These are phyloP conservation scores for Charaxes varanes DNA, from an alignment of 1,140 invertebrate species.

Conservation along the genomic window DNA sequence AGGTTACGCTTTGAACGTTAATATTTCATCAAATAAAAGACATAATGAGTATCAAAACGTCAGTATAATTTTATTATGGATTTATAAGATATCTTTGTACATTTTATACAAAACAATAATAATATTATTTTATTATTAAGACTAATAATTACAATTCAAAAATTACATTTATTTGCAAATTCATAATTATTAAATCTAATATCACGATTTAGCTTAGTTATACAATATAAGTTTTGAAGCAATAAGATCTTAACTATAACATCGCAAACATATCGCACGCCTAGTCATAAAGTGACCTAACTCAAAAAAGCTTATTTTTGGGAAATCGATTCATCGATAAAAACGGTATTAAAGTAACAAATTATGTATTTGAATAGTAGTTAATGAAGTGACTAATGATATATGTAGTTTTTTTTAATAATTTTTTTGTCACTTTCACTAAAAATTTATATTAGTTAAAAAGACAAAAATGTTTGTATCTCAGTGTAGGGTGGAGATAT, in stretches of 20 bases:
- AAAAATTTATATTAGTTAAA: too few species aligned
- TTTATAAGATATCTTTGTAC: conserved; percentile 72
- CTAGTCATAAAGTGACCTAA: too few species aligned
- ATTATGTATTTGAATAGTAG: too few species aligned
- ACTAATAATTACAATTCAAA: conserved; percentile 73
- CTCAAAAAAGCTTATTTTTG: too few species aligned
- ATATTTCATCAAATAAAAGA: conserved; percentile 44
- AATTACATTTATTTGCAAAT: conserved; percentile 71
- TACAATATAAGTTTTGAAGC: conserved; percentile 55
- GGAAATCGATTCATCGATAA: too few species aligned
- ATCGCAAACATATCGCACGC: conserved; percentile 58
- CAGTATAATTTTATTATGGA: conserved; percentile 71
- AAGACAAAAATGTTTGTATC: too few species aligned
- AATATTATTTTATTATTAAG: conserved; percentile 62
- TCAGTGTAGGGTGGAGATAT: too few species aligned
- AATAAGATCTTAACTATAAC: conserved; percentile 57
- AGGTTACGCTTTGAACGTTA: conserved; percentile 15
- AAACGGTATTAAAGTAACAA: too few species aligned
- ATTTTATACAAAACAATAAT: conserved; percentile 74
- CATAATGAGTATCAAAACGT: conserved; percentile 70
- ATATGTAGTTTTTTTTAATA: too few species aligned
- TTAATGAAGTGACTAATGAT: too few species aligned
- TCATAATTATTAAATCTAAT: conserved; percentile 72
- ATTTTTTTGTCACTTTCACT: too few species aligned
- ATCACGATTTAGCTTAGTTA: conserved; percentile 73